A percentile compares a stretch with the other conserved stretches of the same genome.
phyloP scores from a whole-genome alignment of 2,888 invertebrate genomes.

The Camptogramma bilineatum region DNA sequence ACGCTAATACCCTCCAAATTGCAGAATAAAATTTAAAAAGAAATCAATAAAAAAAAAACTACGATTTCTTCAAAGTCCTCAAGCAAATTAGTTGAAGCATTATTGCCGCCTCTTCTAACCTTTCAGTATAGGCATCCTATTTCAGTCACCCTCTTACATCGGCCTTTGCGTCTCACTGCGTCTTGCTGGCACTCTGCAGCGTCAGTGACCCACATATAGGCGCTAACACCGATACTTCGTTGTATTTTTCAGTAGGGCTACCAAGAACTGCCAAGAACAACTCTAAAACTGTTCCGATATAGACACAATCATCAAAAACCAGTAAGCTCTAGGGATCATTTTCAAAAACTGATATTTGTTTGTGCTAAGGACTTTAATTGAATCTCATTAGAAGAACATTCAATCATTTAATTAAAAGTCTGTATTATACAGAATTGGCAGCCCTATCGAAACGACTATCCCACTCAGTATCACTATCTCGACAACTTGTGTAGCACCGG shows the following conservation, averaged over 20 bases:
- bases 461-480: constrained; percentile 54
- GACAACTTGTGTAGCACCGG: constrained; percentile 54
- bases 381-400: too few relatives aligned
- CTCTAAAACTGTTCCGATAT: too few relatives aligned
- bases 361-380: too few relatives aligned
- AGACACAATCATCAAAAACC: neutral
- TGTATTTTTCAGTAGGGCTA: constrained; percentile 55
- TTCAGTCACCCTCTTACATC: constrained; percentile 61
- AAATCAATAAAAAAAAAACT: too few relatives aligned
- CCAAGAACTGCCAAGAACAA: neutral
- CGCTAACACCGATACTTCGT: constrained; percentile 56
- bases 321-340: neutral
- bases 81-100: neutral
- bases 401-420: neutral
- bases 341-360: too few relatives aligned
- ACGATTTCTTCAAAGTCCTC: neutral
- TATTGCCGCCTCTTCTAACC: constrained; percentile 14
- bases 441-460: constrained; percentile 47
- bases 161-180: constrained; percentile 66
- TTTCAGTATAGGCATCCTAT: constrained; percentile 43
- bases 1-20: too few relatives aligned
- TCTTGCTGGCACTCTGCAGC: constrained; percentile 51
- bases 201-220: constrained; percentile 72
- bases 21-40: too few relatives aligned
- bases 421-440: constrained; percentile 26